Base-by-base conservation (phyloP, 2,888 invertebrate genomes). In the Teinopalpus imperialis region DNA sequence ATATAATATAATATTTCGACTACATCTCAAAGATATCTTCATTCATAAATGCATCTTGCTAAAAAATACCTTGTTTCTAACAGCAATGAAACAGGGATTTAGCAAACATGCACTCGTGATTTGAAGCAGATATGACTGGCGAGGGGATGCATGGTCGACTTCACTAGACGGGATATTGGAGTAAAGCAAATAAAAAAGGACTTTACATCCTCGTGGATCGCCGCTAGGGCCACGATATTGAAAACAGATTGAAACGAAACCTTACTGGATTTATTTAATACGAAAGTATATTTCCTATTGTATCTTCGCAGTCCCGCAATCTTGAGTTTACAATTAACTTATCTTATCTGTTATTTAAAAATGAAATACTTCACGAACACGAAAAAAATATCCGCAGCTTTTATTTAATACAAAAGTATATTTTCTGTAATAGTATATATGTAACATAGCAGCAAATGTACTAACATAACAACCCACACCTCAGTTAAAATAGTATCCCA, bases 151-250 rank as follows among this genome's bases (percentile, higher is more conserved):
- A 43, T 27, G 35, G 27, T 20, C 27, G 29, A 35, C 35, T 23
- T 13, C 35, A 43, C 26, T 35, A 29, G 9, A 23, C 27, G 13
- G 35, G 35, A 43, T 43, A 43, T 43, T 43, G 35, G 35, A 35
- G 29, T 35, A 35, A 43, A 43, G 23, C 29, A 35, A 43, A 43
- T 42, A 43, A 29, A 43, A 29, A 30, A 29, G 35, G 43, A 43
- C 27, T 36, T 34, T 42, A 42, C 35, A 43, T 29, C 32, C 26
- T 9, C 7, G 43, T 9, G 35, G 10, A 36, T 27, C 23, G 43
- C 43, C 43, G 43, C 35, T 36, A 35, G 35, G 21, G 29, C 9
- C 27, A 12, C 7, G 29, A 29, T 35, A 35, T 35, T 43, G 21
- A 29, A 43, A 35, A 36, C 35, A 35, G 29, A 27, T 43, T 27